Evolutionary conservation across 1,140 invertebrate species (phyloP), one percentile per base, ranked within the genome.

Genomic region (Drosophila bipectinata): DNA sequence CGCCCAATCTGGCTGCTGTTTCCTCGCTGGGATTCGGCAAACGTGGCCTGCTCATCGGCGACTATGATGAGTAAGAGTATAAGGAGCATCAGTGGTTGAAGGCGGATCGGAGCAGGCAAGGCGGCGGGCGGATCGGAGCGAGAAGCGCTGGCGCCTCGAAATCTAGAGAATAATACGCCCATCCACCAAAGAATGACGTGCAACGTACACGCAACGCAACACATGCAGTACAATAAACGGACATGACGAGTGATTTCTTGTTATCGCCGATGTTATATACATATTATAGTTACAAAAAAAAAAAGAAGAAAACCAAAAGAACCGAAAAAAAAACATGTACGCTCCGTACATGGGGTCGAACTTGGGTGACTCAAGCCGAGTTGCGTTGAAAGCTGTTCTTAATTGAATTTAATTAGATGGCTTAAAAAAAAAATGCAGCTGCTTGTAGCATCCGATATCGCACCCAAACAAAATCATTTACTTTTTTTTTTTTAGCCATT

Each of bases 1-100:
- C 72, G 62, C 63, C 85, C 58, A 84, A 76, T 55, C 64, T 80
- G 37, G 60, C 79, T 1, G 68, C 77, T 28, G 66, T 85, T 34
- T 81, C 81, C 30, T 76, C 81, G 51, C 77, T 87, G 14, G 77
- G 80, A 41, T 91, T 77, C 52, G 64, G 85, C 49, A 91, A 91
- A 72, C 90, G 90, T n/a, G 90, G 87, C 62, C 66, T 91, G 52
- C 87, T 91, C 48, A 91, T 88, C 26, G 51, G 68, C 44, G 90
- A 91, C 53, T 91, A 84, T 32, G 90, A 90, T 58, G 90, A 91
- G 59, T 91, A 87, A 48, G 41, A 10, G 10, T 6, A 6, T 7
- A 4, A 6, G 41, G 41, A 44, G 21, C 21, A 21, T 21, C 21
- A 21, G 21, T 21, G 21, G 21, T 21, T 3, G 21, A 21, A 2